Evolutionary conservation across 1,140 invertebrate species (phyloP), one percentile per base, ranked within the genome.

Genomic region (Bombus picipes): DNA sequence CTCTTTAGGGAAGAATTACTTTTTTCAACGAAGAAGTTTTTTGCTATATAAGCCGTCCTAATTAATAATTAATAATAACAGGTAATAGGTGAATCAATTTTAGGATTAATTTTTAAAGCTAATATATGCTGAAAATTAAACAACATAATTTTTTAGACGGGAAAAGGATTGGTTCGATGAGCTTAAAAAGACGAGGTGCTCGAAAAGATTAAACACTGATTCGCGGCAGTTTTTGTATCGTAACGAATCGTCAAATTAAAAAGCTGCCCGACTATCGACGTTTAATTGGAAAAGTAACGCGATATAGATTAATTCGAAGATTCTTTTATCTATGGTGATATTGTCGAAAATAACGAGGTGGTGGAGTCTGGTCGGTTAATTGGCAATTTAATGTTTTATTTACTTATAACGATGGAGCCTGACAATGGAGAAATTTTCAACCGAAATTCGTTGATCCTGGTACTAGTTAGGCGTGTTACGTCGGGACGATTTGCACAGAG

Each of bases 351-450:
- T 81, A 81, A 81, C 70, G 53, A 73, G 39, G 37, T 15, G 71
- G 39, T 12, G 25, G 70, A 32, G 34, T 9, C 34, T 25, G 25
- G 71, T 32, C 15, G n/a, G 39, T 32, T 82, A 82, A 82, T 82
- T 82, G 71, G 39, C 80, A 74, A 75, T 82, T 82, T 65, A 75
- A 82, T 65, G 65, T 74, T 82, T 79, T 65, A 34, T 75, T 74
- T 82, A 82, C 9, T 65, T 62, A 10, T 28, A 65, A 74, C 71
- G 39, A 82, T 6, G 37, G 22, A 34, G 43, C 22, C 47, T 59
- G 15, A 5, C 32, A 25, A 39, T 28, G 68, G 22, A 43, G 39
- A 32, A 18, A 79, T 65, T 47, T 68, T 47, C 70, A 25, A 18
- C 28, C 39, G 10, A 28, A 71, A 66, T 13, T 28, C 15, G n/a